Percentiles rank a stretch among this genome's conserved stretches.
These are phyloP conservation scores for Drosophila rufa DNA, from an alignment of 1,140 invertebrate species.

Conservation along the genomic window DNA sequence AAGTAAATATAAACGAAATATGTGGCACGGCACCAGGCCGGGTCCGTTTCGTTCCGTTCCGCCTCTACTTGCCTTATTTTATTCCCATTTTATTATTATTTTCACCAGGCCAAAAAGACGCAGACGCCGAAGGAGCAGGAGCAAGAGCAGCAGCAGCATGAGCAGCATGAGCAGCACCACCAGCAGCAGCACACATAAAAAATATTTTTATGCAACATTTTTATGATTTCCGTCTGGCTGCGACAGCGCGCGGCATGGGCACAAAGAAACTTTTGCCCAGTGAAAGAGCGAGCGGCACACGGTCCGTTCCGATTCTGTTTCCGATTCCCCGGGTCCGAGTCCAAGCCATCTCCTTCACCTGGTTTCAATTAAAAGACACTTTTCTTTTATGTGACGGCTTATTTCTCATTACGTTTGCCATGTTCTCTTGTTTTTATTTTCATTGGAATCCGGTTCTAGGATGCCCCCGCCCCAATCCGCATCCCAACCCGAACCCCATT, in stretches of 20 bases:
- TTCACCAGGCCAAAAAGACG: constrained; percentile 59
- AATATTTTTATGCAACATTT: constrained; percentile 83
- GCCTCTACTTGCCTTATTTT: constrained; percentile 76
- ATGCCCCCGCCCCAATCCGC: neutral
- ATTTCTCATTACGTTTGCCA: constrained; percentile 77
- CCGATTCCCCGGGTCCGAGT: constrained; percentile 14
- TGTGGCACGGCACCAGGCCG: constrained; percentile 72
- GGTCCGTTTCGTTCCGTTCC: constrained; percentile 51
- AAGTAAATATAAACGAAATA: constrained; percentile 84
- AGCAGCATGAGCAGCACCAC: constrained; percentile 10
- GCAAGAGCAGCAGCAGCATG: neutral
- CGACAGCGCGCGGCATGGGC: constrained; percentile 41
- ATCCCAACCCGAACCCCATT: neutral
- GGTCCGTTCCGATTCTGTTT: constrained; percentile 21
- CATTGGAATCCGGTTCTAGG: constrained; percentile 34
- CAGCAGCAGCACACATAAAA: constrained; percentile 64
- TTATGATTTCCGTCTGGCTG: constrained; percentile 81
- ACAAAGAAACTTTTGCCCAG: constrained; percentile 27
- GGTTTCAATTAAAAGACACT: constrained; percentile 83
- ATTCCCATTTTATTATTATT: constrained; percentile 81
- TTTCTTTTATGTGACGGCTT: constrained; percentile 70
- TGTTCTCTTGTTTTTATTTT: constrained; percentile 41
- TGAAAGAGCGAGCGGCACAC: constrained; percentile 22
- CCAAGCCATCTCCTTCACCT: constrained; percentile 67
- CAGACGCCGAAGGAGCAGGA: constrained; percentile 35